These are phyloP conservation scores for Drosophila maculinotata DNA, from an alignment of 2,888 invertebrate genomes.

Conservation along the genomic window DNA sequence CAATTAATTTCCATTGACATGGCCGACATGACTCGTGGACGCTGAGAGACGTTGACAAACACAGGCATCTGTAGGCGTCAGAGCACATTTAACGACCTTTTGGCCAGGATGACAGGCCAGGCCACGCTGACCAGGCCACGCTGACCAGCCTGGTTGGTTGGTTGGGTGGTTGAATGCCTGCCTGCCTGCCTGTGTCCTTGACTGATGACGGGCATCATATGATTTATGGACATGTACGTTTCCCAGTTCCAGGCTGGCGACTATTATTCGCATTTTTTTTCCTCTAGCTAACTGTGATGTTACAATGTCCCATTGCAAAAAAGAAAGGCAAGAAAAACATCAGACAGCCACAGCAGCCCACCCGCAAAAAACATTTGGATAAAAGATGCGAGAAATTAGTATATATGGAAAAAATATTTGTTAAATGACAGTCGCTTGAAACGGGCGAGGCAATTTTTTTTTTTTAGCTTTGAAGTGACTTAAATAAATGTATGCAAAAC, in stretches of 20 bases:
- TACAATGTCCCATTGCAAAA: not conserved
- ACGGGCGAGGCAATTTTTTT: not conserved
- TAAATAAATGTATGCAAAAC: not conserved
- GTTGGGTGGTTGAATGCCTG: constrained; percentile 6
- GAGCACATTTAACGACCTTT: constrained; percentile 28
- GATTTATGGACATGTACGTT: constrained; percentile 45
- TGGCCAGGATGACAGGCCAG: constrained; percentile 17
- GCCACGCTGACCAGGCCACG: not conserved
- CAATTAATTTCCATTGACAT: constrained; percentile 48
- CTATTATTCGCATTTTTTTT: constrained; percentile 17
- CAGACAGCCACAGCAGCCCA: not conserved
- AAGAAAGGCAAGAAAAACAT: not conserved
- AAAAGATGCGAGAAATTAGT: not conserved
- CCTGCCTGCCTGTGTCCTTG: constrained; percentile 31
- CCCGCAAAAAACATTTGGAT: constrained; percentile 11
- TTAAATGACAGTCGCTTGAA: constrained; percentile 18
- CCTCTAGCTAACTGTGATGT: constrained; percentile 3
- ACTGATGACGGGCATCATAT: constrained; percentile 52
- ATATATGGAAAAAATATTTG: constrained; percentile 3
- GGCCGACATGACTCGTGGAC: not conserved
- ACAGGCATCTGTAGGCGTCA: constrained; percentile 23
- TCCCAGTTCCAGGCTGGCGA: constrained; percentile 3
- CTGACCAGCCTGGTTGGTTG: constrained; percentile 2
- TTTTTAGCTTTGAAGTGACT: not conserved
- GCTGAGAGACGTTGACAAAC: constrained; percentile 24